phyloP scores from a whole-genome alignment of 1,140 invertebrate genomes.

The Atopsyche davidsoni region DNA sequence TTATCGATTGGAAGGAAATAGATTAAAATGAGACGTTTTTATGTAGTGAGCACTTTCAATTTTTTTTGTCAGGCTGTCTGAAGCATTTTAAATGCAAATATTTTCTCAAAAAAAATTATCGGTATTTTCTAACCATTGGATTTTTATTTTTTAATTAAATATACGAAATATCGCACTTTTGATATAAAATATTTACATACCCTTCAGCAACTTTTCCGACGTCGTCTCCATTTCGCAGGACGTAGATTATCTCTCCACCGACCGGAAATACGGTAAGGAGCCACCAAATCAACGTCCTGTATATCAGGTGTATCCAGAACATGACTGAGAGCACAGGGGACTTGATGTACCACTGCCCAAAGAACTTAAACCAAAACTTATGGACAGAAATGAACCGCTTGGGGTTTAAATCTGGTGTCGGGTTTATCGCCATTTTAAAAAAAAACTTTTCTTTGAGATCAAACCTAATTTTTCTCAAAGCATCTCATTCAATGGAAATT shows the following conservation, averaged over 20 bases:
- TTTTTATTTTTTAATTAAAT: conserved; percentile 12
- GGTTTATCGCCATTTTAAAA: conserved; percentile 6
- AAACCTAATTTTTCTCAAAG: too few relatives aligned
- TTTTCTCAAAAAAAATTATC: too few relatives aligned
- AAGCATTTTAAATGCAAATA: neutral
- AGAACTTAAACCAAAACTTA: conserved; percentile 47
- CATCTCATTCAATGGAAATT: too few relatives aligned
- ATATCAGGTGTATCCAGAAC: conserved; percentile 39
- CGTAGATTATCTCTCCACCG: conserved; percentile 42
- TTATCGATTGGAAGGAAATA: neutral
- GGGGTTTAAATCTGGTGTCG: conserved; percentile 29
- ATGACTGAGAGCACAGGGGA: conserved; percentile 30
- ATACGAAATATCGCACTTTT: conserved; percentile 23
- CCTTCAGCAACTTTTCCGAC: conserved; percentile 45
- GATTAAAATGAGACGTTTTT: neutral
- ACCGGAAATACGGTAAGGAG: conserved; percentile 43
- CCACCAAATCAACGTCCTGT: conserved; percentile 38
- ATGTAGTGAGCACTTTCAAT: neutral
- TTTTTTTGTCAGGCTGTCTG: neutral
- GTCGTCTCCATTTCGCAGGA: conserved; percentile 39
- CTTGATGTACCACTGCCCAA: conserved; percentile 44
- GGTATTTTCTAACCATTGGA: too few relatives aligned
- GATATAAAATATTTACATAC: conserved; percentile 32
- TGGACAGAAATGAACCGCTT: conserved; percentile 40
- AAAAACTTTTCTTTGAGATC: too few relatives aligned